phyloP scores from a whole-genome alignment of 1,140 invertebrate species.

The Lordiphosa clarofinis region DNA sequence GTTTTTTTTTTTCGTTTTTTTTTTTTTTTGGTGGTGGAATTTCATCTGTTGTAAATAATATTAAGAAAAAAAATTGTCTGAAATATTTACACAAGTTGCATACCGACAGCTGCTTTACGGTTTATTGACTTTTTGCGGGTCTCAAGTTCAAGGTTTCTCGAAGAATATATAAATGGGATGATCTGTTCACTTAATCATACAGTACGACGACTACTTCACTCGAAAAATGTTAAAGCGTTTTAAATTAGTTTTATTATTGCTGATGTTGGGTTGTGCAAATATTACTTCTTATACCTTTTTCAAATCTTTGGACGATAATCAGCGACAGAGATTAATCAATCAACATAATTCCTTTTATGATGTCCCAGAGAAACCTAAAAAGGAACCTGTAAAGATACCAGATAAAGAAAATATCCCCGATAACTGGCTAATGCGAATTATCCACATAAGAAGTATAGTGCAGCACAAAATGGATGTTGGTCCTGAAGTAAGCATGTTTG shows the following conservation, averaged over 20 bases:
- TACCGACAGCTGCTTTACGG: conserved; percentile 35
- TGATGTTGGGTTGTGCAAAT: conserved; percentile 6
- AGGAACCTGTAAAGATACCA: no score
- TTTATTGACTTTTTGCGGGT: conserved; percentile 17
- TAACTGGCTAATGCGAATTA: conserved; percentile 35
- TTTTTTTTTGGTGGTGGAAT: not conserved
- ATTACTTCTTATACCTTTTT: conserved; percentile 20
- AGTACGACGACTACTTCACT: conserved; percentile 10
- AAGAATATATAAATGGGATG: conserved; percentile 28
- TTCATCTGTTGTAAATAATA: conserved; percentile 20
- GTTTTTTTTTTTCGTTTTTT: not conserved
- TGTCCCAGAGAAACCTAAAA: not conserved
- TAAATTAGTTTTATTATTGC: conserved; percentile 1
- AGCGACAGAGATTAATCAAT: not conserved
- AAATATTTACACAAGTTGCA: conserved; percentile 32
- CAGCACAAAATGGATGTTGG: not conserved
- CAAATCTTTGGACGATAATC: not conserved
- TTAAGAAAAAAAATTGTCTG: conserved; percentile 5
- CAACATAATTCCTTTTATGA: conserved; percentile 26
- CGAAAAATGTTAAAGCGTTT: conserved; percentile 32
- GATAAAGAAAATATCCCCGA: conserved; percentile 1
- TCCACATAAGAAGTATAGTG: conserved; percentile 19
- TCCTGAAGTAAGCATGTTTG: not conserved
- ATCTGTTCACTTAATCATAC: conserved; percentile 3
- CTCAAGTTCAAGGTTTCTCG: conserved; percentile 43